Evolutionary conservation across 2,113 vertebrate species (phyloP), one percentile per base, ranked within the genome.

Genomic region (Platysternon megacephalum): DNA sequence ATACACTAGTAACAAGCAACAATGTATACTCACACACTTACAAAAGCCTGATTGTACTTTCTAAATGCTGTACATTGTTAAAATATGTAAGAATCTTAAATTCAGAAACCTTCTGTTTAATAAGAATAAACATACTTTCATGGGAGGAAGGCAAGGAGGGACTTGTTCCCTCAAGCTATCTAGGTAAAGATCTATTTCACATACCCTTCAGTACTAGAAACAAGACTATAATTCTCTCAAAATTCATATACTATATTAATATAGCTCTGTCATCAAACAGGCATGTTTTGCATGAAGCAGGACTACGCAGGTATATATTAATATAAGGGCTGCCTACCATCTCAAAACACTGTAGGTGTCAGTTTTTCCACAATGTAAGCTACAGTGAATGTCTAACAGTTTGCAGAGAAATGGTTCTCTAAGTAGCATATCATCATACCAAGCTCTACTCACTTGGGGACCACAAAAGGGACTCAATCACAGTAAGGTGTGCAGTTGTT

Each of bases 201-300:
- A 83, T 14, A 6, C 24, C 91, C 82, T 42, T 92, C 81, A 17
- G 8, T 93, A 94, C 39, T 61, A 85, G 76, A 93, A 68, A 88
- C 76, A 96, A 90, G 97, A 90, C 55, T 93, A 68, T 82, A 91
- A 95, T 91, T 94, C 95, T 93, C 82, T 93, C 5, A 46, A 61
- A 84, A 85, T 24, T 95, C 68, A 49, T 84, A 84, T 91, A 94
- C 92, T 0, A 1, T 88, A 72, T 84, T 92, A 91, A 94, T 92
- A 91, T 32, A 94, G 82, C 46, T 55, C 42, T 87, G 88, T 94
- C 89, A 96, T 85, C 39, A 86, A 94, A 87, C 79, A 86, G 92
- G 55, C 78, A 93, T 79, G 32, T 91, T 97, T 74, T 95, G 65
- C 39, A 89, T 84, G 79, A 85, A 65, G 32, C 52, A 89, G 72